These are phyloP conservation scores for Himalopsyche tibetana DNA, from an alignment of 2,888 invertebrate species.

Conservation along the genomic window DNA sequence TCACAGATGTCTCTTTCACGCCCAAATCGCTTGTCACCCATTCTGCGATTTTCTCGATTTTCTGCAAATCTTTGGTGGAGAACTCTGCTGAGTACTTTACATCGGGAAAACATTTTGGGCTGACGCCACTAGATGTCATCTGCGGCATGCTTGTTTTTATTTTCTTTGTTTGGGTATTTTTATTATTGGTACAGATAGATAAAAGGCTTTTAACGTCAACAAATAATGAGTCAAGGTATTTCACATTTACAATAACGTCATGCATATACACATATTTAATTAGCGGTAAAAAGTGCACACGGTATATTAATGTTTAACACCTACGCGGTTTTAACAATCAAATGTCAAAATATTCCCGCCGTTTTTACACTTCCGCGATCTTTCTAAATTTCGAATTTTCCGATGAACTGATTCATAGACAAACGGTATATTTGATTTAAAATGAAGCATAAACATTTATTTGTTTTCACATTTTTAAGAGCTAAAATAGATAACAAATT, in stretches of 20 bases:
- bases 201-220: not conserved
- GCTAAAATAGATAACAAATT: not conserved
- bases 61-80: slow-evolving; percentile 55
- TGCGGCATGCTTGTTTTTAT: slow-evolving; percentile 52
- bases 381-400: not conserved
- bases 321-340: not conserved
- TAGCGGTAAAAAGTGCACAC: not conserved
- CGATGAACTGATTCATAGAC: not conserved
- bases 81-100: slow-evolving; percentile 54
- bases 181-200: not conserved
- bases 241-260: not conserved
- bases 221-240: not conserved
- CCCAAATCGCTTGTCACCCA: slow-evolving; percentile 60
- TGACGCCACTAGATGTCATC: slow-evolving; percentile 56
- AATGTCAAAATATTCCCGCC: slow-evolving; percentile 18
- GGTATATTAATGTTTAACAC: not conserved
- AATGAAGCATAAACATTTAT: not conserved
- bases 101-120: slow-evolving; percentile 46
- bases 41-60: slow-evolving; percentile 51
- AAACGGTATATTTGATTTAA: not conserved
- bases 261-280: not conserved
- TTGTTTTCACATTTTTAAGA: not conserved
- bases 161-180: slow-evolving; percentile 29
- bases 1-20: slow-evolving; percentile 52
- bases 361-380: not conserved